A percentile compares a stretch with the other conserved stretches of the same genome.
Conservation (phyloP, 2,797 vertebrate genomes). For the Amniataba percoides region DNA sequence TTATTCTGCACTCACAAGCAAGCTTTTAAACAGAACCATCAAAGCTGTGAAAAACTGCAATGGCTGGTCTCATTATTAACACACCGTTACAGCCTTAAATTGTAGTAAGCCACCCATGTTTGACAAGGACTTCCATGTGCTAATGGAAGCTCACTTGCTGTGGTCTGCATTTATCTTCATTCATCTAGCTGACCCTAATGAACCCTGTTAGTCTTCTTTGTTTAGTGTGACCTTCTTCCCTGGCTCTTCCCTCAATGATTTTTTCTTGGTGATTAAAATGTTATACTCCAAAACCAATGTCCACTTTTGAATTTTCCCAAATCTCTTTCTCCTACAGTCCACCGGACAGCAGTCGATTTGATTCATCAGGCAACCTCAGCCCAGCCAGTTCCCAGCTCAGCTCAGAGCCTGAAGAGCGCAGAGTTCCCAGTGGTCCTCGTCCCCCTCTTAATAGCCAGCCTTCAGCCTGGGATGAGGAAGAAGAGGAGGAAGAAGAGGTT, state of each 20-base stretch:
- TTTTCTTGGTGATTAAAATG: neutral
- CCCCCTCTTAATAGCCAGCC: constrained; percentile 58
- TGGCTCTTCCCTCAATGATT: neutral
- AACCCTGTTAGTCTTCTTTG: constrained; percentile 19
- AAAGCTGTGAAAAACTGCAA: constrained; percentile 8
- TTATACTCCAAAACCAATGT: constrained; percentile 40
- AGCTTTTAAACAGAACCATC: neutral
- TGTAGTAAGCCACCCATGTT: neutral
- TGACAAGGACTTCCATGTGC: neutral
- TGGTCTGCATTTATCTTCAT: neutral
- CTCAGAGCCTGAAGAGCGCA: constrained; percentile 89
- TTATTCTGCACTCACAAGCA: neutral
- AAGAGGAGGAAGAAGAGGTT: constrained; percentile 54
- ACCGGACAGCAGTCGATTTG: constrained; percentile 89
- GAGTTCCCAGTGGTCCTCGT: constrained; percentile 66
- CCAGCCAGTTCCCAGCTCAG: constrained; percentile 92
- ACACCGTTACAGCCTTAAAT: neutral
- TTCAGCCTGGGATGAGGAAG: constrained; percentile 68
- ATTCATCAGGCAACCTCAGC: constrained; percentile 94
- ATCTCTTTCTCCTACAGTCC: constrained; percentile 82
- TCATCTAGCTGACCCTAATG: neutral
- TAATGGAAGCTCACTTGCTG: neutral
- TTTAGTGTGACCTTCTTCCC: constrained; percentile 19
- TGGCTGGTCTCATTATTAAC: constrained; percentile 5
- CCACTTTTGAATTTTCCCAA: neutral